Evolutionary conservation across 2,888 invertebrate species (phyloP), one percentile per base, ranked within the genome.

Genomic region (Sericinus montela): DNA sequence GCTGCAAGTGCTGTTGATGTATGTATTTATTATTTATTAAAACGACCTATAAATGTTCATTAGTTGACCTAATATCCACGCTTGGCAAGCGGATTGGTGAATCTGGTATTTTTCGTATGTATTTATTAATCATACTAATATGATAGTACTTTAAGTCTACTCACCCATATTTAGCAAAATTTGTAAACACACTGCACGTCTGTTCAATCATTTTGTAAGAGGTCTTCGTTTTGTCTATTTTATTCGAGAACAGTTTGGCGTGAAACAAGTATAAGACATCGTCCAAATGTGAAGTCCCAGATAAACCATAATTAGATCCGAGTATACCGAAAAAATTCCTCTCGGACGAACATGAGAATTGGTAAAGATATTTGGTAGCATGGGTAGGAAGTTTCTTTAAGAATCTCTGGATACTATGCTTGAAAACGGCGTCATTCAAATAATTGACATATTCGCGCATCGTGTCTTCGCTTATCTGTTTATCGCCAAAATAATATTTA

Each of bases 111-210:
- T 19, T 19, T 19, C 19, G 19, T 19, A 19, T 5, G 2, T 2
- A 5, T 19, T 19, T 19, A 3, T 19, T 5, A 3, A 19, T 19
- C 19, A n/a, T n/a, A n/a, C n/a, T n/a, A n/a, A n/a, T n/a, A n/a
- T 19, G 19, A 19, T 3, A 19, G 19, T 19, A 5, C 5, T 19
- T 19, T 2, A 19, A 19, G 11, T 1, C 4, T 8, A 65, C 75
- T 72, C 51, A 80, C 81, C 81, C 79, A 51, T 63, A 72, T 60
- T 78, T 79, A 1, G 79, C 80, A 41, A 80, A 80, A 51, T 80
- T 81, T 0, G 74, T 75, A 35, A 80, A 80, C 1, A 79, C 45
- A 0, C 59, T 54, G 50, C 76, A 76, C 0, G 64, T 66, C 14
- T 73, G 64, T 14, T 73, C 59, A 1, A 82, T 57, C 51, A 80